A percentile compares a stretch with the other conserved stretches of the same genome.
Conservation (phyloP, 2,797 vertebrate genomes). For the Mycteria americana region DNA sequence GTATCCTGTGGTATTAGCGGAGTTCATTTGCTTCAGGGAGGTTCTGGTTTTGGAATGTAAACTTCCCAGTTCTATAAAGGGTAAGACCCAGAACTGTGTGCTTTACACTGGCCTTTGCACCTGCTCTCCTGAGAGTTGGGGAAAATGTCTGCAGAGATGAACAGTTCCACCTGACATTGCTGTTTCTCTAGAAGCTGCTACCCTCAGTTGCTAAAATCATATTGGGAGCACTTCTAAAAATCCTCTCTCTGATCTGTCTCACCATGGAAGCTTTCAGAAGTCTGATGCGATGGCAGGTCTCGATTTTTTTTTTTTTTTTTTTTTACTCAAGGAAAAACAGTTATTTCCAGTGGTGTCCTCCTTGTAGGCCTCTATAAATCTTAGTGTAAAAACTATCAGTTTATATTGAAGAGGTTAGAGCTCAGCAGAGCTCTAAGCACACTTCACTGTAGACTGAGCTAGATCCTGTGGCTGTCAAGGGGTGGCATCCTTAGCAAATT, state of each 20-base stretch:
- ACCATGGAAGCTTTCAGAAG: not conserved
- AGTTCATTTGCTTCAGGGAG: not conserved
- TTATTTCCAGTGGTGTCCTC: not conserved
- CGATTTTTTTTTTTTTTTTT: not conserved
- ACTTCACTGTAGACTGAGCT: not conserved
- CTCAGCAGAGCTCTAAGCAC: not conserved
- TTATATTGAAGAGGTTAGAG: not conserved
- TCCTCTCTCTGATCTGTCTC: not conserved
- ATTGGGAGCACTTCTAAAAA: not conserved
- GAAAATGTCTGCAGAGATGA: not conserved
- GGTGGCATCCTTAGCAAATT: constrained; percentile 15
- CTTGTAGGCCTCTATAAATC: not conserved
- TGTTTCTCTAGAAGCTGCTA: not conserved
- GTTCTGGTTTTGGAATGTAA: not conserved
- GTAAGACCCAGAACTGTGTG: not conserved
- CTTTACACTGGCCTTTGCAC: not conserved
- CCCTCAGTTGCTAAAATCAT: not conserved
- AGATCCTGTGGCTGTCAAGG: not conserved
- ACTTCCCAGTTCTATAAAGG: not conserved
- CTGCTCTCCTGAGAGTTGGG: not conserved
- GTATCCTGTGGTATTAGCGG: not conserved
- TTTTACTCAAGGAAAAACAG: not conserved
- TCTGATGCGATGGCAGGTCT: not conserved
- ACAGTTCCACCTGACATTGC: not conserved
- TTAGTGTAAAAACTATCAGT: not conserved